These are phyloP conservation scores for Pagrus major DNA, from an alignment of 2,113 vertebrate species.

Conservation along the genomic window DNA sequence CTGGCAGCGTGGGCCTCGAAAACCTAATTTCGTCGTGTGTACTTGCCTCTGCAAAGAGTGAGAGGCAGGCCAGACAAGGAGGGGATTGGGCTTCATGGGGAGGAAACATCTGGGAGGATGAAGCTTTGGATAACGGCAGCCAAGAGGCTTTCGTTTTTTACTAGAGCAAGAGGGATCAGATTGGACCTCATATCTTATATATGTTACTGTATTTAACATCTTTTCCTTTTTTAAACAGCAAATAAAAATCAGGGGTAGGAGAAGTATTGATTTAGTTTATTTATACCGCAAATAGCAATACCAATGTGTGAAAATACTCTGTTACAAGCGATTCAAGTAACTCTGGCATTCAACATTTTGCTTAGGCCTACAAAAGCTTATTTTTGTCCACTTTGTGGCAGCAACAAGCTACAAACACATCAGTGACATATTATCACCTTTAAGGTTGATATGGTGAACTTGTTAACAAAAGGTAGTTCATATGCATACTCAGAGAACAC, in stretches of 20 bases:
- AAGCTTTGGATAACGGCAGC: neutral
- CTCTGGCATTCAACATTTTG: neutral
- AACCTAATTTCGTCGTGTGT: conserved; percentile 55
- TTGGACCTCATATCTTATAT: neutral
- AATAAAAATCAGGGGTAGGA: neutral
- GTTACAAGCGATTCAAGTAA: neutral
- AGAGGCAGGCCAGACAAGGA: conserved; percentile 8
- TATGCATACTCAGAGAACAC: too few relatives aligned
- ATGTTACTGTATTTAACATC: neutral
- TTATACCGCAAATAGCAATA: neutral
- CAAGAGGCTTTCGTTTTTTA: conserved; percentile 3
- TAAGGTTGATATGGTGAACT: too few relatives aligned
- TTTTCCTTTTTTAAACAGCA: neutral
- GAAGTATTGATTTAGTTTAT: too few relatives aligned
- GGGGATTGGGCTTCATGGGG: neutral
- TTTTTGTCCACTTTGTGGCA: too few relatives aligned
- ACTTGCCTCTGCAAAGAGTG: conserved; percentile 23
- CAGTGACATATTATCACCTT: too few relatives aligned
- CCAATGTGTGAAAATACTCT: neutral
- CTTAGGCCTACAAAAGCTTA: neutral
- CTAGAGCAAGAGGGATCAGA: neutral
- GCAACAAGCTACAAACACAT: too few relatives aligned
- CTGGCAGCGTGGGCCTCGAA: conserved; percentile 38
- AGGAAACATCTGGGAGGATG: neutral
- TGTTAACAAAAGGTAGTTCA: too few relatives aligned